Conservation (phyloP, 2,888 invertebrate species). For the Nineta flava region DNA sequence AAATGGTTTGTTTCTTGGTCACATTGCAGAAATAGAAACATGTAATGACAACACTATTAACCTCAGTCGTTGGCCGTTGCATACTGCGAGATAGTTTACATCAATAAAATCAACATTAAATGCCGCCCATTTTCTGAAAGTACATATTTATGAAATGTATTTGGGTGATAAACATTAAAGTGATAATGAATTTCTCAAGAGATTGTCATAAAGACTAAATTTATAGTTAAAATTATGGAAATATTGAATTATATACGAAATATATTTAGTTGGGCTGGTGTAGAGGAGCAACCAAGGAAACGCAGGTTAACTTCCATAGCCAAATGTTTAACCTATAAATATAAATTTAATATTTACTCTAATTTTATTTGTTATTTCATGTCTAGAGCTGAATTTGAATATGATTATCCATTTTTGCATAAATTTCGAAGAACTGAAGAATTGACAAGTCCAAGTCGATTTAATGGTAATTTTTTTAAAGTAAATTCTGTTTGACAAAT, state of each 20-base stretch:
- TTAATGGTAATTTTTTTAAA: too few relatives aligned
- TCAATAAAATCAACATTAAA: neutral
- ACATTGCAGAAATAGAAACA: too few relatives aligned
- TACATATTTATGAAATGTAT: neutral
- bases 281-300: neutral
- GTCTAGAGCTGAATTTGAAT: neutral
- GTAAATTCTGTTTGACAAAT: too few relatives aligned
- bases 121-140: neutral
- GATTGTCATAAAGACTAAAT: too few relatives aligned
- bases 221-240: too few relatives aligned
- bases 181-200: too few relatives aligned
- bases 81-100: too few relatives aligned
- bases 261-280: neutral
- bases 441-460: too few relatives aligned
- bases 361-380: neutral
- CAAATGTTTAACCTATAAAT: neutral
- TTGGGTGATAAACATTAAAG: too few relatives aligned
- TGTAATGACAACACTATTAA: too few relatives aligned
- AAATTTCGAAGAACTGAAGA: neutral
- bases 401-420: neutral
- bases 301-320: neutral
- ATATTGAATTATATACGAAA: neutral
- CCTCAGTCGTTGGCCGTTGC: too few relatives aligned
- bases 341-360: neutral
- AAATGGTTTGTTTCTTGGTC: too few relatives aligned